Percentiles rank a stretch among this genome's conserved stretches.
Evolutionary conservation across 2,113 vertebrate species (phyloP).

Genomic region (Pomatorhinus ruficollis): DNA sequence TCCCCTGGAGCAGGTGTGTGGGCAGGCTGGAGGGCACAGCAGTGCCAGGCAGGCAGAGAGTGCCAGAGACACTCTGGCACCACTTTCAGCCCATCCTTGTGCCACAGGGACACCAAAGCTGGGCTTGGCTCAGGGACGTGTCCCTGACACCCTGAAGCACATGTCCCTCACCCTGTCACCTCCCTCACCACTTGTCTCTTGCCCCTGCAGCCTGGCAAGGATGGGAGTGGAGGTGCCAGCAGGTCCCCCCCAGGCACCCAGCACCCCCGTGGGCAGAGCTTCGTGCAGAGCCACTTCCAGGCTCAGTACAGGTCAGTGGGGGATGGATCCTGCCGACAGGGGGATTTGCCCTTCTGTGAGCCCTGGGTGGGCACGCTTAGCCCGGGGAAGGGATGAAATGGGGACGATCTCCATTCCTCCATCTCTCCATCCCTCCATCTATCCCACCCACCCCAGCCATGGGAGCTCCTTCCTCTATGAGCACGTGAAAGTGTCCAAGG

Average conservation of each 20-base stretch:
- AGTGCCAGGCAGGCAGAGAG: neutral
- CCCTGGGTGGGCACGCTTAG: neutral
- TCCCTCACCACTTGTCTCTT: neutral
- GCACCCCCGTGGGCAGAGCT: constrained; percentile 80
- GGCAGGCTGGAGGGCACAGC: neutral
- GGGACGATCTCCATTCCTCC: too few species aligned
- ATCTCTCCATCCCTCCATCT: neutral
- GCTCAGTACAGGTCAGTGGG: constrained; percentile 90
- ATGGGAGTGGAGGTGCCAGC: constrained; percentile 41
- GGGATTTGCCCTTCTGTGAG: neutral
- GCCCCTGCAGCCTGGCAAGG: constrained; percentile 66
- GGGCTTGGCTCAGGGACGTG: neutral
- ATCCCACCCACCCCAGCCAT: neutral
- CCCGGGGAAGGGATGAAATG: neutral
- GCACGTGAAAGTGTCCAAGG: neutral
- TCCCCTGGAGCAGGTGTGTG: neutral
- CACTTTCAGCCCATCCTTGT: neutral
- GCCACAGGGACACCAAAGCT: neutral
- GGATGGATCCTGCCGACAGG: accelerated
- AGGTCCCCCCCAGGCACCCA: constrained; percentile 7
- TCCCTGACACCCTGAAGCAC: neutral
- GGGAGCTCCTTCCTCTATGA: neutral
- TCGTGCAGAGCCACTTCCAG: constrained; percentile 94
- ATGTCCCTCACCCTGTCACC: accelerated
- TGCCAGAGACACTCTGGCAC: neutral